Evolutionary conservation across 2,113 vertebrate genomes (phyloP), one percentile per base, ranked within the genome.

Genomic region (Plecturocebus donacophilus): DNA sequence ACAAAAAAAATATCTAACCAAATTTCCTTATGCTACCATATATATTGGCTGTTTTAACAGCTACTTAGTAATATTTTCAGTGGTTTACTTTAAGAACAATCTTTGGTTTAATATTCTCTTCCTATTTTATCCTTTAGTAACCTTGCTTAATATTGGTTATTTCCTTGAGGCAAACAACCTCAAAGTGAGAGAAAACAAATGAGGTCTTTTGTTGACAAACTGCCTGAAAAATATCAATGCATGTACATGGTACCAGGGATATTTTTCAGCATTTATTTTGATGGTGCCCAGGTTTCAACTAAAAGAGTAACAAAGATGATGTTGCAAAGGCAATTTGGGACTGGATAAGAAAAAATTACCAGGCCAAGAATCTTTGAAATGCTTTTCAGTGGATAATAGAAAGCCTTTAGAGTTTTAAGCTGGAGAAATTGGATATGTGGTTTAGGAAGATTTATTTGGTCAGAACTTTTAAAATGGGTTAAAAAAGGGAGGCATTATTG

Each of bases 211-310:
- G 21, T 68, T 86, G 30, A 87, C 8, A 86, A 86, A 54, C 16
- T 52, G 7, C 52, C 5, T 35, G 38, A 56, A 47, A 76, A 56
- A 47, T 42, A 56, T 64, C 40, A 70, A 19, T 56, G 23, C 52
- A 47, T 13, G 40, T 13, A 20, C 10, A 45, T 45, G 19, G 0
- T 38, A 71, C 27, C 56, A 12, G 23, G 42, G 32, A n/a, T 68
- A 25, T 81, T 75, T 75, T 90, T 64, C 98, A 96, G 83, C 52
- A 97, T 87, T 68, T 92, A 19, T 87, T 8, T 17, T 12, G 21
- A 9, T 70, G 14, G 20, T 77, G 9, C 20, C 12, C 58, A 21
- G 58, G 42, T 35, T 68, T 61, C 38, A 91, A 19, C 10, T 35
- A 58, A 40, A 52, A n/a, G 47, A 45, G 8, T 38, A 9, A 61